phyloP scores from a whole-genome alignment of 2,888 invertebrate genomes.

The Troglohyphantes excavatus region DNA sequence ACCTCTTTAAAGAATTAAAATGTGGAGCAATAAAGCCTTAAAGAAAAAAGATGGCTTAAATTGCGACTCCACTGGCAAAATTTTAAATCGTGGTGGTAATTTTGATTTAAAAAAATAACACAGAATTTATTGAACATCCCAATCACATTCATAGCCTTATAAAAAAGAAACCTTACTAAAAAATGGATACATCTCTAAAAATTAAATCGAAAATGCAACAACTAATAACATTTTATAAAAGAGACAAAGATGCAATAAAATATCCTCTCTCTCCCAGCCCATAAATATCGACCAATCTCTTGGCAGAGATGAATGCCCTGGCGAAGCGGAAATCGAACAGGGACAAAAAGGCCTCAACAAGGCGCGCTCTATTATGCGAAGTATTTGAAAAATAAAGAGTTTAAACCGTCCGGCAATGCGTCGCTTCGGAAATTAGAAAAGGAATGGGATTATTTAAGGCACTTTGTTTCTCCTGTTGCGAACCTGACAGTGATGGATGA shows the following conservation, averaged over 20 bases:
- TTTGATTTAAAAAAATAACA: no score
- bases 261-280: not conserved
- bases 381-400: not conserved
- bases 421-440: constrained; percentile 8
- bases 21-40: no score
- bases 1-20: no score
- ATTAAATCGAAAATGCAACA: not conserved
- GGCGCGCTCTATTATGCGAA: not conserved
- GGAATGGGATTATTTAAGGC: constrained; percentile 12
- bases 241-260: not conserved
- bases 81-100: no score
- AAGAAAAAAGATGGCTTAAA: no score
- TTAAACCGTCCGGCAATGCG: not conserved
- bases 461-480: constrained; percentile 2
- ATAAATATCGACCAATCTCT: not conserved
- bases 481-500: constrained; percentile 24
- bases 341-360: not conserved
- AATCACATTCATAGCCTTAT: not conserved
- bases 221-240: not conserved
- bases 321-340: not conserved
- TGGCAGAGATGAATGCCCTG: not conserved
- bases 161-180: not conserved
- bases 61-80: no score
- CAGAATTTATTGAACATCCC: not conserved
- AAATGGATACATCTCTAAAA: not conserved